Base-by-base conservation (phyloP, 2,797 vertebrate genomes). In the Syncerus caffer region DNA sequence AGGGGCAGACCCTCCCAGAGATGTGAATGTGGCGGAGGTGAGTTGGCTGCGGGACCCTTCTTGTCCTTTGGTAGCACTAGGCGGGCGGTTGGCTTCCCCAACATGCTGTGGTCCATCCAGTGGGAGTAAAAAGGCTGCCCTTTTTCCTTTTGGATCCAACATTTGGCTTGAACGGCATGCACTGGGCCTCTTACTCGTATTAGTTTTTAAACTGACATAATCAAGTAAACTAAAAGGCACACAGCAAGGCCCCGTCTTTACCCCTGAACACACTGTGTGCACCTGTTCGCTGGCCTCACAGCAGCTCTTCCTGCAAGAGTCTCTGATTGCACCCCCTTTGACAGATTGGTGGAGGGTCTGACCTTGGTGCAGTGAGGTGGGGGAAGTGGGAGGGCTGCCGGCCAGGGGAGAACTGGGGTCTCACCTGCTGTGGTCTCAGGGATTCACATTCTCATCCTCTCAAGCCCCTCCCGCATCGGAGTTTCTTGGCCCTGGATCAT, bases 41-140 rank as follows among this genome's bases (percentile, higher is more conserved):
- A n/a, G 31, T 15, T 10, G 27, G 21, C 64, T 2, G 5, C 5
- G 6, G 29, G 67, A n/a, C 5, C 47, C 9, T 17, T 2, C 58
- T 16, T 4, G 4, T 53, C 11, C 13, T 23, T 17, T 11, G 50
- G 76, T 47, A 38, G 42, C 12, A 2, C 89, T 15, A 11, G 34
- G 21, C 0, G 1, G n/a, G 16, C 34, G 25, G 17, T 89, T 60
- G 29, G 51, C 58, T 42, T 71, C n/a, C 71, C 55, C 0, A 0
- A 58, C 11, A 2, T 29, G 53, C 78, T 6, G 2, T 67, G 29
- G 55, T 53, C 88, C 4, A 3, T 51, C 31, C n/a, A 67, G 38
- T 25, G 42, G 60, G 34, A 57, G 55, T 19, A 23, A 17, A 38
- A 38, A 57, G 34, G 21, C 51, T 6, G 3, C 57, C 16, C 57